Evolutionary conservation across 2,113 vertebrate genomes (phyloP).

Genomic region (Motacilla alba): DNA sequence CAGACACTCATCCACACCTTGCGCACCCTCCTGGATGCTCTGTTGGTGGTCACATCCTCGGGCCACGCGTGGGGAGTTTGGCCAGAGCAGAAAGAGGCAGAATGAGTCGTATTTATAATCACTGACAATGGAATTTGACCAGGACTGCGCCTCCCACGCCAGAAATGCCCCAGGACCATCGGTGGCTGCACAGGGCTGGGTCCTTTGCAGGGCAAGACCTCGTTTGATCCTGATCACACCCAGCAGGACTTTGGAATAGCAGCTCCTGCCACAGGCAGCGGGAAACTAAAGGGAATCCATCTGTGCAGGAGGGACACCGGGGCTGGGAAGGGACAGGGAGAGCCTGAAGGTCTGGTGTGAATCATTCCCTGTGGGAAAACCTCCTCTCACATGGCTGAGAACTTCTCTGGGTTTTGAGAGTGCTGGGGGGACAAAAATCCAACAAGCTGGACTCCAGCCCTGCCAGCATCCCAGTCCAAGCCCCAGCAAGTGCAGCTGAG

Average conservation of each 20-base stretch:
- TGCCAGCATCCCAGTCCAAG: neutral
- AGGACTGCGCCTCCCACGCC: neutral
- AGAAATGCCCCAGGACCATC: neutral
- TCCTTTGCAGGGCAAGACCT: neutral
- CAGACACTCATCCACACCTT: accelerated
- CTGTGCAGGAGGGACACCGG: neutral
- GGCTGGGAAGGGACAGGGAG: neutral
- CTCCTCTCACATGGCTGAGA: accelerated
- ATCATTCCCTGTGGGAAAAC: neutral
- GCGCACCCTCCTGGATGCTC: accelerated
- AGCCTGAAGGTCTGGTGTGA: neutral
- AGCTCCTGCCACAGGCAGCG: neutral
- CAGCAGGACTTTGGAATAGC: slow-evolving; percentile 20
- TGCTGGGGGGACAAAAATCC: neutral
- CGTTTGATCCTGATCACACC: neutral
- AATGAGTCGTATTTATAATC: neutral
- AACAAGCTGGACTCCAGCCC: neutral
- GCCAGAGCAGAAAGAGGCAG: neutral
- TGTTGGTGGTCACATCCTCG: neutral
- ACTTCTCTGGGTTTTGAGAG: neutral
- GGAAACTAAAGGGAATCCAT: neutral
- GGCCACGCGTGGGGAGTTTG: accelerated
- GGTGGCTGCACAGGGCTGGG: neutral
- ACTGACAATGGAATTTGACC: slow-evolving; percentile 31
- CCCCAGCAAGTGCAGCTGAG: neutral